Base-by-base conservation (phyloP, 2,113 vertebrate species). In the Clarias magur region DNA sequence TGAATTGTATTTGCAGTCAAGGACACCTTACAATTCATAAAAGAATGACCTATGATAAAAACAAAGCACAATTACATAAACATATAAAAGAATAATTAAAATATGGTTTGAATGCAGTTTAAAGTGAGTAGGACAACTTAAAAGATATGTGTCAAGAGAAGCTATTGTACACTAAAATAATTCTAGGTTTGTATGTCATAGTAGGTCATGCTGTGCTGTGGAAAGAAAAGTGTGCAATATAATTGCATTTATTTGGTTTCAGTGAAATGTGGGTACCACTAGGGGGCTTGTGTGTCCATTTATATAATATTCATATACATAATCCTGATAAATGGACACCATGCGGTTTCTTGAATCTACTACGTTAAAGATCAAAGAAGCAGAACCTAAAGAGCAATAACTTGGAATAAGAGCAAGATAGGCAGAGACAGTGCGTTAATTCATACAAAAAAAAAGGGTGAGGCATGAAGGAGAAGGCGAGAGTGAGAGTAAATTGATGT, bases 401-500 rank as follows among this genome's bases (percentile, higher is more conserved):
- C 38, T 67, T 42, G 21, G 21, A 84, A 57, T 30, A 81, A 62
- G 42, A 65, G 48, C 19, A 7, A 25, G 67, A 84, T 68, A 57
- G 27, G 38, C 21, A 60, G 13, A 42, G 83, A 72, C 27, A 48
- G 21, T 16, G 27, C 60, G 4, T 42, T 17, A 25, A 60, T 38
- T 30, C 3, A 3, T 60, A 21, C 5, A 59, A n/a, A 56, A n/a
- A 25, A 67, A 54, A 63, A 53, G 59, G 21, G 25, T 48, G 25
- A 65, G 59, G 72, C 59, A 67, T 79, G 73, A 27, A 54, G 67
- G 67, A 72, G n/a, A 78, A 65, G 73, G 48, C 0, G 8, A 48
- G 30, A 63, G 83, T 62, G 60, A 87, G 75, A 80, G 67, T 88
- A 79, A 87, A 83, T 87, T 56, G 17, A 84, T 59, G 73, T 65